A percentile compares a stretch with the other conserved stretches of the same genome.
phyloP scores from a whole-genome alignment of 2,888 invertebrate genomes.

The Lasioglossum figueresi region DNA sequence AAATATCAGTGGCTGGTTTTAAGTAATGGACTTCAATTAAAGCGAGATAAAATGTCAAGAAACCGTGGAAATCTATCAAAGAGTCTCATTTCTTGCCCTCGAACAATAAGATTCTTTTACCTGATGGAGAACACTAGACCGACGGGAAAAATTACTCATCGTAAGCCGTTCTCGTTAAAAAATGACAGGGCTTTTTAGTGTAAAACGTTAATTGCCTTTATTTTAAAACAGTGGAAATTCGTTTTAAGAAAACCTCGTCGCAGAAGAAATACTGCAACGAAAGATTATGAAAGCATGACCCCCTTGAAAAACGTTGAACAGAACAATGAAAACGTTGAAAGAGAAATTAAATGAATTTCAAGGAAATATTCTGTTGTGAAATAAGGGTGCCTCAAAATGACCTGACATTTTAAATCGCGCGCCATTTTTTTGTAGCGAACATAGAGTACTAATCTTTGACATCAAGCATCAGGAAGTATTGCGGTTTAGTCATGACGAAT shows the following conservation, averaged over 20 bases:
- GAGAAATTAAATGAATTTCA: conserved; percentile 29
- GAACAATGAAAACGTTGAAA: conserved; percentile 5
- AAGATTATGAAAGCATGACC: conserved; percentile 30
- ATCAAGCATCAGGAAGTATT: too few species aligned
- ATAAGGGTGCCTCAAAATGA: too few species aligned
- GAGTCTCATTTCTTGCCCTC: conserved; percentile 15
- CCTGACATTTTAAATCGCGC: too few species aligned
- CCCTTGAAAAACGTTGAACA: background rate
- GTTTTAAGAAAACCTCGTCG: conserved; percentile 13
- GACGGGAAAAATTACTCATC: conserved; percentile 38
- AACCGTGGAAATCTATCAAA: conserved; percentile 34
- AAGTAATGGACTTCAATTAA: conserved; percentile 57
- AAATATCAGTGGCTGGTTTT: conserved; percentile 49
- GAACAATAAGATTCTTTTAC: conserved; percentile 19
- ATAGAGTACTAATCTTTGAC: too few species aligned
- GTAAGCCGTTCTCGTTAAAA: conserved; percentile 26
- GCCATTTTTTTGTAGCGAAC: too few species aligned
- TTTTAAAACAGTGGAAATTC: conserved; percentile 13
- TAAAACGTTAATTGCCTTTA: conserved; percentile 54
- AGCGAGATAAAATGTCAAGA: conserved; percentile 42
- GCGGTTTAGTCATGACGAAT: too few species aligned
- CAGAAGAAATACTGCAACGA: background rate
- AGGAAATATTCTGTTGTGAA: background rate
- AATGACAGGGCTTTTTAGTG: conserved; percentile 32
- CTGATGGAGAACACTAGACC: background rate